Base-by-base conservation (phyloP, 1,140 invertebrate species). In the Rhopalosiphum maidis region DNA sequence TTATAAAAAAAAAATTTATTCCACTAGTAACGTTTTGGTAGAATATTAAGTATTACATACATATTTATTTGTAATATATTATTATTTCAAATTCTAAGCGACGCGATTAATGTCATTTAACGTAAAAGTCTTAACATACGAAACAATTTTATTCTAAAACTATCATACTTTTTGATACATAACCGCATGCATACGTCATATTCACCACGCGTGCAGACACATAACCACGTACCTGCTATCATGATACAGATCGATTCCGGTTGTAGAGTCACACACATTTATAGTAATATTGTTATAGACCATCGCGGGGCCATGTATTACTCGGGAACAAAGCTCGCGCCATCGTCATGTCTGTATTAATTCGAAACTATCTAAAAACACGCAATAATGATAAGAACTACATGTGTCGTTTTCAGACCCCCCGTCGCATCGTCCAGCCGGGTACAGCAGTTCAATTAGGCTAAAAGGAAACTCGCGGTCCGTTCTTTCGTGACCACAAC, bases 361-460 rank as follows among this genome's bases (percentile, higher is more conserved):
- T 93, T 93, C 46, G 43, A 54, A 93, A 93, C 82, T 93, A 93
- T 93, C 91, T 43, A 43, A 93, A 93, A 93, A 93, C 91, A 93
- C 91, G 91, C 91, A 68, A 93, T 85, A 93, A 93, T 54, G 91
- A 93, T 93, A 93, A 93, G 91, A 51, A 93, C 82, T 93, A 93
- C 91, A 93, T 41, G 91, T 93, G 91, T 93, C 82, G 51, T 86
- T 93, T 93, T 93, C 43, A 35, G 37, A 68, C 89, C 43, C 55
- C 25, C 54, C 15, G 54, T 37, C 37, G 23, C 51, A 5, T 90
- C 25, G 51, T 43, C 37, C 89, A 21, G 25, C 54, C 91, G 30
- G 15, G 37, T 30, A 1, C 68, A 51, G 23, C 60, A 82, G 41
- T 93, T 48, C 91, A 93, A 93, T 93, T 93, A 93, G 46, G 25